Evolutionary conservation across 2,797 vertebrate genomes (phyloP), one percentile per base, ranked within the genome.

Genomic region (Sardinella longiceps): DNA sequence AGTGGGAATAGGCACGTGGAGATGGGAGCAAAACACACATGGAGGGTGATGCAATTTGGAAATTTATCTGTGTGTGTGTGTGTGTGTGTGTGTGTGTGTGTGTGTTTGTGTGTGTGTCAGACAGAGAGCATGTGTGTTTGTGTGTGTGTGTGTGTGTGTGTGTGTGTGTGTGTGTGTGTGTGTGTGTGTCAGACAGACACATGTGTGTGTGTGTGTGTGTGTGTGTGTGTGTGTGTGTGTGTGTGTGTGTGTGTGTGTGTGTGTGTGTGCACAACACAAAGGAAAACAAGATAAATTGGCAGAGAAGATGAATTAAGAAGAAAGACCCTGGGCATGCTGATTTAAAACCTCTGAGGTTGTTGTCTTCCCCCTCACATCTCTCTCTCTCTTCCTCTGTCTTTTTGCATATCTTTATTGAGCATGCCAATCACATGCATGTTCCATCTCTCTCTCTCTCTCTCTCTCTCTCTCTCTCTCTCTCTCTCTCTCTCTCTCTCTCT

Each of bases 251-350:
- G 37, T 43, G 70, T 28, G 9, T 77, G 37, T 0, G n/a, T 2
- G 15, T 14, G 18, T 87, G 90, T 88, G 88, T 87, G 87, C 84
- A 90, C 88, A 86, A 88, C 84, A 91, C 18, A 11, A 80, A 91
- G 84, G 66, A 89, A 90, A 90, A 91, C 87, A 91, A 91, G 85
- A 92, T 89, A 89, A 92, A 92, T 91, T 89, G 90, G 87, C 87
- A 88, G 83, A 87, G 87, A 89, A 92, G 91, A 93, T 91, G 87
- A 93, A 90, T 92, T 91, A 91, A 58, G 77, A 81, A 63, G 77
- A 60, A 85, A 80, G 85, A 63, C 81, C 56, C 12, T 30, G 7
- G 25, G 70, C 43, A 63, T 80, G 56, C 87, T 89, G 87, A 89
- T 92, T 87, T 89, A 85, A 53, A 90, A 88, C 87, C 88, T 86